These are phyloP conservation scores for Troides oblongomaculatus DNA, from an alignment of 2,888 invertebrate genomes.

Conservation along the genomic window DNA sequence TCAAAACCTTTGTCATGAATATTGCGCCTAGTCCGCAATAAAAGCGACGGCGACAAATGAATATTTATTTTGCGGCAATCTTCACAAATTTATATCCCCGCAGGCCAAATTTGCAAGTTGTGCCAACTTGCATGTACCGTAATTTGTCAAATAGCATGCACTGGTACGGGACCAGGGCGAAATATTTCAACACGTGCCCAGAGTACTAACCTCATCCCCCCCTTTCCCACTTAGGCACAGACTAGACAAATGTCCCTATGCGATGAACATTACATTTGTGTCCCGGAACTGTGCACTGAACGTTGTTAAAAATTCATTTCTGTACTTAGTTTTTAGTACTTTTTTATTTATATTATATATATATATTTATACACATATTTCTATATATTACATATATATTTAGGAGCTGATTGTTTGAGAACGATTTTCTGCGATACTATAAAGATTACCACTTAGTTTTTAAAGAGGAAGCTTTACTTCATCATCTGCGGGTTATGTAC, in stretches of 20 bases:
- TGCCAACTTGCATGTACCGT: constrained; percentile 36
- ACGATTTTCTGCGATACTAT: no score
- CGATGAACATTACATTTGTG: constrained; percentile 35
- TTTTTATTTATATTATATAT: not conserved
- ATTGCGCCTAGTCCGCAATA: not conserved
- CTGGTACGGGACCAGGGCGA: constrained; percentile 34
- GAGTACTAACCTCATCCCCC: constrained; percentile 36
- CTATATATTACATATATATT: no score
- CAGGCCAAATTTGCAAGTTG: constrained; percentile 28
- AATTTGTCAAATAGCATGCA: constrained; percentile 48
- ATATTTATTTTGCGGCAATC: constrained; percentile 26
- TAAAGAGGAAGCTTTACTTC: no score
- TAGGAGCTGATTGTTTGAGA: no score
- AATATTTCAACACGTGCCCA: constrained; percentile 42
- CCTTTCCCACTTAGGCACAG: constrained; percentile 42
- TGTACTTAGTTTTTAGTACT: not conserved
- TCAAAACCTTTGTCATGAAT: not conserved
- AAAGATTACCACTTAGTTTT: no score
- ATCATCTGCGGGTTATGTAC: no score
- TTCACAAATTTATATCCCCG: constrained; percentile 22
- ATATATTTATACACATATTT: no score
- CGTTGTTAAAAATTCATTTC: not conserved
- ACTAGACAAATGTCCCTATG: constrained; percentile 56
- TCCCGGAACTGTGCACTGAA: constrained; percentile 8
- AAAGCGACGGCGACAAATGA: constrained; percentile 12